Evolutionary conservation across 2,888 invertebrate species (phyloP).

Genomic region (Allophyes oxyacanthae): DNA sequence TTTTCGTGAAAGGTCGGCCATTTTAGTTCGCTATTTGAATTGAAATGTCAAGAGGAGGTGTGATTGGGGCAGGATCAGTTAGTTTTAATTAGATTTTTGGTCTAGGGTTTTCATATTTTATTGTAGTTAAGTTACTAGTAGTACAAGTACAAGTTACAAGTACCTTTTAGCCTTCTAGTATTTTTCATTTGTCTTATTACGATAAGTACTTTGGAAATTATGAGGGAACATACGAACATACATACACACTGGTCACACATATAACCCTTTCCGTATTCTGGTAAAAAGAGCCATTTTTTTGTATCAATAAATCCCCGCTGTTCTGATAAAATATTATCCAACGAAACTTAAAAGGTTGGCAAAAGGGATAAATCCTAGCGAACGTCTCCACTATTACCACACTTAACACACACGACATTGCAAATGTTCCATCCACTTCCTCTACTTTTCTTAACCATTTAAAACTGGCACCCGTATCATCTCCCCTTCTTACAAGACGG

Average conservation of each 20-base stretch:
- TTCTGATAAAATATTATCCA: neutral
- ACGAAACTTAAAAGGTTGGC: neutral
- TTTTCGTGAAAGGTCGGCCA: slow-evolving; percentile 49
- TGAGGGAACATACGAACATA: too few species aligned
- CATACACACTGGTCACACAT: too few species aligned
- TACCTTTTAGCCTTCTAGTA: too few species aligned
- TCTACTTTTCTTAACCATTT: slow-evolving; percentile 18
- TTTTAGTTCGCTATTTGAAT: slow-evolving; percentile 58
- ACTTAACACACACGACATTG: neutral
- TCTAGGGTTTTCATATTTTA: slow-evolving; percentile 26
- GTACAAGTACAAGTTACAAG: too few species aligned
- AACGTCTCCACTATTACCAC: neutral
- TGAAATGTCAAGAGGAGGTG: slow-evolving; percentile 66
- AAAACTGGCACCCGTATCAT: slow-evolving; percentile 17
- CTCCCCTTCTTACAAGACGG: slow-evolving; percentile 57
- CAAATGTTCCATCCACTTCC: slow-evolving; percentile 3
- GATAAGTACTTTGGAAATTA: too few species aligned
- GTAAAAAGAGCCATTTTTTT: too few species aligned
- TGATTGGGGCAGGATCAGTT: slow-evolving; percentile 61
- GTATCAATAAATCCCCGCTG: too few species aligned
- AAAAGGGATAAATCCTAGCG: neutral
- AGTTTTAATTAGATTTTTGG: slow-evolving; percentile 60
- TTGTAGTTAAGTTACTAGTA: too few species aligned
- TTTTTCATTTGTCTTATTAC: too few species aligned
- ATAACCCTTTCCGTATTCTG: too few species aligned